Evolutionary conservation across 2,888 invertebrate genomes (phyloP).

Genomic region (Drosophila bunnanda): DNA sequence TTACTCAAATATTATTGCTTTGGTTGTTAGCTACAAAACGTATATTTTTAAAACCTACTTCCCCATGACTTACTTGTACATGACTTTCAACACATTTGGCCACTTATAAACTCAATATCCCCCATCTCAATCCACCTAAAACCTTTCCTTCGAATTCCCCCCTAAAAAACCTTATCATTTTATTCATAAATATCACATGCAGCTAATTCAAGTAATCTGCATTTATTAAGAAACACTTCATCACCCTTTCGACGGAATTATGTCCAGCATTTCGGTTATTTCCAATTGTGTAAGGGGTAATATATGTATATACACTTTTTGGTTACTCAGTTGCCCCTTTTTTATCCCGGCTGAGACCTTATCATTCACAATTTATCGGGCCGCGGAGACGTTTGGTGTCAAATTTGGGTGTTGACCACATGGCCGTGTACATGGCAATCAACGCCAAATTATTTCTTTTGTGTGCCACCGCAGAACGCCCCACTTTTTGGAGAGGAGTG

Average conservation of each 20-base stretch:
- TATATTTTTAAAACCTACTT: no score
- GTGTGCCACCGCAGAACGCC: slow-evolving; percentile 37
- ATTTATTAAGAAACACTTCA: slow-evolving; percentile 50
- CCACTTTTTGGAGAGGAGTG: neutral
- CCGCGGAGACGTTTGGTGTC: slow-evolving; percentile 64
- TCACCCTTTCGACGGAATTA: slow-evolving; percentile 34
- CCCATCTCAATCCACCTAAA: neutral
- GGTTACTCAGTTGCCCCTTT: slow-evolving; percentile 40
- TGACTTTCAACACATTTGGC: neutral
- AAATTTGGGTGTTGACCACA: slow-evolving; percentile 80
- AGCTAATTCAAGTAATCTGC: slow-evolving; percentile 39
- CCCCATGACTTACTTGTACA: neutral
- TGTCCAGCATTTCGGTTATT: neutral
- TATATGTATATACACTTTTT: slow-evolving; percentile 35
- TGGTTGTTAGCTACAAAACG: no score
- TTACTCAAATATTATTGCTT: neutral
- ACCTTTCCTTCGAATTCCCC: neutral
- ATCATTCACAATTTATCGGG: slow-evolving; percentile 67
- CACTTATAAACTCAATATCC: neutral
- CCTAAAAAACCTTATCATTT: neutral
- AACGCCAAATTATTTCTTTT: slow-evolving; percentile 76
- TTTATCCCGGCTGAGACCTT: slow-evolving; percentile 50
- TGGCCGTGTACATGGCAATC: slow-evolving; percentile 79
- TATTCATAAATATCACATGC: slow-evolving; percentile 7
- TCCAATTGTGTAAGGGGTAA: slow-evolving; percentile 12